Base-by-base conservation (phyloP, 2,888 invertebrate genomes). In the Tetanocera ferruginea region DNA sequence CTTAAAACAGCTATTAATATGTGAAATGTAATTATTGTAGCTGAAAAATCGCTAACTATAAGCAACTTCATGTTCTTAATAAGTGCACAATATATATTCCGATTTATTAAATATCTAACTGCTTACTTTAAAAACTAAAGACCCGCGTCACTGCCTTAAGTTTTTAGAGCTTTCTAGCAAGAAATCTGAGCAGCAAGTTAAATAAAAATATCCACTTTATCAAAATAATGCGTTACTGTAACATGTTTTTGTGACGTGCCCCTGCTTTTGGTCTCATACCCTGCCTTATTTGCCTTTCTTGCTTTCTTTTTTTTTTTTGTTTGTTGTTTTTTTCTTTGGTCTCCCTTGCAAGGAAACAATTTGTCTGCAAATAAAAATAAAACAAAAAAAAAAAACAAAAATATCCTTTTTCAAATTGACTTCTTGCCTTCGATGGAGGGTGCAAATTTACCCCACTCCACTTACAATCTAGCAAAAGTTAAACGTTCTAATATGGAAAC, bases 201-300 rank as follows among this genome's bases (percentile, higher is more conserved):
- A 43, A 43, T 43, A 43, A 43, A 52, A 70, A 49, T 28, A 23
- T 57, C 37, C 57, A 76, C 76, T 69, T 76, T 69, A 69, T 74
- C 64, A 34, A 66, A 74, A 67, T 66, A 66, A 75, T 75, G 52
- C 43, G 67, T 55, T 52, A 51, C 6, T 82, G 87, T 86, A 87
- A 87, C 88, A 88, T 81, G 87, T 88, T 88, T 87, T 87, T 84
- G 83, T 87, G 87, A 88, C 87, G 85, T 84, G 79, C 82, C 76
- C 79, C 81, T 81, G 81, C 79, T 51, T 78, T 78, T 28, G 25
- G 31, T 19, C 1, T 37, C 17, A 9, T 77, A 72, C 73, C 78
- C 43, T 17, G 17, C 64, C 8, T 23, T 57, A 34, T 34, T 64
- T 28, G n/a, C 28, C 43, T 43, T 49, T 52, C 25, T 74, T 17